These are phyloP conservation scores for Ciconia stormi DNA, from an alignment of 2,113 vertebrate species.

Conservation along the genomic window DNA sequence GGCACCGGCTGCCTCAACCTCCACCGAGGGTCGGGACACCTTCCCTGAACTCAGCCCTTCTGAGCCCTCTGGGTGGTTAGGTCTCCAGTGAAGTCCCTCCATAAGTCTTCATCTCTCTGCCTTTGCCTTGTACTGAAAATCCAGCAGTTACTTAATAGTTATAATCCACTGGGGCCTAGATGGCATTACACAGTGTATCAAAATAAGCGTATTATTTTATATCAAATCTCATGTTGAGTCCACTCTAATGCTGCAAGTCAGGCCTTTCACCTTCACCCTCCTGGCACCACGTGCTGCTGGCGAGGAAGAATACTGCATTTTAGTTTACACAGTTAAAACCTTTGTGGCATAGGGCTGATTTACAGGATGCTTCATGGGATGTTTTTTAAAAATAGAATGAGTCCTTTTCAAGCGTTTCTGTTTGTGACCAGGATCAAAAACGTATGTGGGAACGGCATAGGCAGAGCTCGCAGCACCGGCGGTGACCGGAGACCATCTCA, in stretches of 20 bases:
- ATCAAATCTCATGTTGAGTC: background rate
- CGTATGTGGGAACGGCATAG: fast-evolving
- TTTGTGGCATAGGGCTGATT: background rate
- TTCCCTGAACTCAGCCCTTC: background rate
- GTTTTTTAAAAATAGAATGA: background rate
- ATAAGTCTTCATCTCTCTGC: background rate
- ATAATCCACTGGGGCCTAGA: background rate
- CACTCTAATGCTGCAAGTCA: background rate
- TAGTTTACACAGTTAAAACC: background rate
- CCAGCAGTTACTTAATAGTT: background rate
- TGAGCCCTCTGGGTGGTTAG: background rate
- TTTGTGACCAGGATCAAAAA: background rate
- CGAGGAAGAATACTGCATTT: background rate
- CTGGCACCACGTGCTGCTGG: background rate
- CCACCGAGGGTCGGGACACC: background rate
- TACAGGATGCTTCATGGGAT: background rate
- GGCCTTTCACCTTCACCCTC: background rate
- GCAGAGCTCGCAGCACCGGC: fast-evolving
- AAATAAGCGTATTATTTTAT: background rate
- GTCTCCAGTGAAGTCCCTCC: background rate
- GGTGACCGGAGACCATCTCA: fast-evolving
- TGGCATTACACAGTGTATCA: background rate
- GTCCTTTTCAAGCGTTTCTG: background rate
- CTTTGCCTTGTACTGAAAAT: background rate
- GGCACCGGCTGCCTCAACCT: background rate